These are phyloP conservation scores for Dendrocincla tyrannina DNA, from an alignment of 2,797 vertebrate species.

Conservation along the genomic window DNA sequence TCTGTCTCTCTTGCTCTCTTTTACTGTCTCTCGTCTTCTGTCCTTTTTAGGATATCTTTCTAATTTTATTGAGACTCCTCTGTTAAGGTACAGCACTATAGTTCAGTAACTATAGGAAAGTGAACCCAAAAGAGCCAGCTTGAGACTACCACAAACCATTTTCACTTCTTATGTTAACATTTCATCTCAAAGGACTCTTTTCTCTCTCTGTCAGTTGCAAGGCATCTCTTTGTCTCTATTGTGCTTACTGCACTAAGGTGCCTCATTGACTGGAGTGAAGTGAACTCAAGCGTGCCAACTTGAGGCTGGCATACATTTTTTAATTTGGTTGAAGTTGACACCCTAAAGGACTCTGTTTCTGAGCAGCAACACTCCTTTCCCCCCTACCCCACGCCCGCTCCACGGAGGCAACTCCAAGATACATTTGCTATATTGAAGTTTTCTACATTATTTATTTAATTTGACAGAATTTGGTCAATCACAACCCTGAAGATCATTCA, in stretches of 20 bases:
- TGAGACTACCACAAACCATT: constrained; percentile 80
- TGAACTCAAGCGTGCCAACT: constrained; percentile 80
- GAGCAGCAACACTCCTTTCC: constrained; percentile 43
- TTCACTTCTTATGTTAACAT: constrained; percentile 81
- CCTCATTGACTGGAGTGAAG: constrained; percentile 78
- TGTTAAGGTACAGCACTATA: constrained; percentile 77
- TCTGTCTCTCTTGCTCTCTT: constrained; percentile 50
- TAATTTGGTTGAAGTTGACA: constrained; percentile 75
- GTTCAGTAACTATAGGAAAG: constrained; percentile 80
- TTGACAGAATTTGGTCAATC: not conserved
- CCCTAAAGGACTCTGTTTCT: constrained; percentile 58
- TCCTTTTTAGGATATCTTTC: constrained; percentile 79
- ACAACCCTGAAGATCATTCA: not conserved
- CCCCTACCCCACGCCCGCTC: constrained; percentile 9
- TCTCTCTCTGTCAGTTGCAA: constrained; percentile 79
- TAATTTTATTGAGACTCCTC: constrained; percentile 82
- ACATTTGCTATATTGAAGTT: not conserved
- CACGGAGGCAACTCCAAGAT: constrained; percentile 20
- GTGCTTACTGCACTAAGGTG: constrained; percentile 77
- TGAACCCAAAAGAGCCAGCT: constrained; percentile 81
- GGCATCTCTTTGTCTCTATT: constrained; percentile 80
- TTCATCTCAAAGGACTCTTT: constrained; percentile 83
- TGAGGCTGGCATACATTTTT: constrained; percentile 75
- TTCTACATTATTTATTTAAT: not conserved
- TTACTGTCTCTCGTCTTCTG: constrained; percentile 66